Evolutionary conservation across 2,888 invertebrate species (phyloP).

Genomic region (Drosophila nr. perissopoda): DNA sequence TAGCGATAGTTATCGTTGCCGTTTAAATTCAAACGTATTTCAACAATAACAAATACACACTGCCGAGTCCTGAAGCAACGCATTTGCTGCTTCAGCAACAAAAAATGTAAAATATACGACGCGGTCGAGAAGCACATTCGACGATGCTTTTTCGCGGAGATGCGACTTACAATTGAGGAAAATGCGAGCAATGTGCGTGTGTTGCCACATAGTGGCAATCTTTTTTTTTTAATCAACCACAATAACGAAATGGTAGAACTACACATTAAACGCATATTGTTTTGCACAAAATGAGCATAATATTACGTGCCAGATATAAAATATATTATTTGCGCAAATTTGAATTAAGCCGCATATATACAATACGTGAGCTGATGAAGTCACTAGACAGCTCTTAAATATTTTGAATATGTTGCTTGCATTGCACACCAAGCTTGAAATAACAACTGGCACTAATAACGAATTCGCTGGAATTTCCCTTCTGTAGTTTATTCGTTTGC

Average conservation of each 20-base stretch:
- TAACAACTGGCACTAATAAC: slow-evolving; percentile 20
- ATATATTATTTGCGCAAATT: neutral
- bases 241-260: too few species aligned
- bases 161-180: slow-evolving; percentile 7
- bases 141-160: neutral
- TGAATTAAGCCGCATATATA: too few species aligned
- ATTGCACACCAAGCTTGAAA: too few species aligned
- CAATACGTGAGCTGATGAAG: too few species aligned
- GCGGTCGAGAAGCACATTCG: neutral
- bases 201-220: slow-evolving; percentile 36
- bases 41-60: slow-evolving; percentile 14
- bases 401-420: neutral
- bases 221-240: neutral
- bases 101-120: neutral
- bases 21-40: too few species aligned
- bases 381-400: neutral
- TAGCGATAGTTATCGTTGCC: too few species aligned
- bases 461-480: slow-evolving; percentile 28
- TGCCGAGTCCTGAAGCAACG: neutral
- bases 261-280: too few species aligned
- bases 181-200: neutral
- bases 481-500: neutral
- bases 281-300: neutral
- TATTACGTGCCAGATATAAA: neutral
- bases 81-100: too few species aligned